Conservation (phyloP, 2,888 invertebrate genomes). For the Aelia acuminata region DNA sequence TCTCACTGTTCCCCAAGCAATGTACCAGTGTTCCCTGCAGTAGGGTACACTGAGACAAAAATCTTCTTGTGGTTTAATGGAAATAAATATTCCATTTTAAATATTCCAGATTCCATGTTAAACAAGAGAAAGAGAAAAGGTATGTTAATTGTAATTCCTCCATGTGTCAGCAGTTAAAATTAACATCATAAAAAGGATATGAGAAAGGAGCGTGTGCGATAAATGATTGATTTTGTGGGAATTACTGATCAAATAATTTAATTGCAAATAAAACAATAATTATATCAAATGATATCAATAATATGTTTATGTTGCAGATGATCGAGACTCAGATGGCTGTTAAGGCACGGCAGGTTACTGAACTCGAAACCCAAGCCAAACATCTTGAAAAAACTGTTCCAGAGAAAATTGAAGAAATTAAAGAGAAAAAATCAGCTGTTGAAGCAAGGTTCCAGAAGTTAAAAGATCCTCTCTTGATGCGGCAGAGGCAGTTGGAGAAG, state of each 20-base stretch:
- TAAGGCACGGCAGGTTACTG: conserved; percentile 93
- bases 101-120: too few relatives aligned
- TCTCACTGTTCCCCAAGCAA: too few relatives aligned
- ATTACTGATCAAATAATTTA: too few relatives aligned
- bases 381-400: conserved; percentile 95
- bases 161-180: not conserved
- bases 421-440: conserved; percentile 93
- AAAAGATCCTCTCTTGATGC: conserved; percentile 91
- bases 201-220: too few relatives aligned
- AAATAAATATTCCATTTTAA: too few relatives aligned
- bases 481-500: conserved; percentile 92
- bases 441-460: conserved; percentile 95
- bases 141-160: not conserved
- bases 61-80: too few relatives aligned
- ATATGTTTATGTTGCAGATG: conserved; percentile 72
- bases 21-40: too few relatives aligned
- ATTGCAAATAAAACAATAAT: not conserved
- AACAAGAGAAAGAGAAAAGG: not conserved
- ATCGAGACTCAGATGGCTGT: conserved; percentile 98
- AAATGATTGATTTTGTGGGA: not conserved
- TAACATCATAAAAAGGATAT: not conserved
- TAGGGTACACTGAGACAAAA: too few relatives aligned
- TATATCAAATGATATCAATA: not conserved
- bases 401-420: conserved; percentile 96
- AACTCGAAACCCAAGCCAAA: conserved; percentile 95